Percentiles rank a stretch among this genome's conserved stretches.
phyloP scores from a whole-genome alignment of 2,888 invertebrate genomes.

The Thymelicus sylvestris region DNA sequence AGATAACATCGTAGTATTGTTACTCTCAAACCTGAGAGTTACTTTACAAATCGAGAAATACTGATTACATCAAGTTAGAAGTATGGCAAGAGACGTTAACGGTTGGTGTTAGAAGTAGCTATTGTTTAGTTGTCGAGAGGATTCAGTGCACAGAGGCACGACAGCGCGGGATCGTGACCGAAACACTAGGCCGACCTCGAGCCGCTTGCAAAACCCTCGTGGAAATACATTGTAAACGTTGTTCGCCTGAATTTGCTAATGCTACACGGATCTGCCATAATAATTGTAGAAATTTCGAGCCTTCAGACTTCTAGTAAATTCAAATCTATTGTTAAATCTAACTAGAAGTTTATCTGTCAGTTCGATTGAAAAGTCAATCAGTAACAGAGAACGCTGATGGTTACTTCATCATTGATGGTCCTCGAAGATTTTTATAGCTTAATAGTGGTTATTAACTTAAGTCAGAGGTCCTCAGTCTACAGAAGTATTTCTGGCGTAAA shows the following conservation, averaged over 20 bases:
- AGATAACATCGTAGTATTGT: too few relatives aligned
- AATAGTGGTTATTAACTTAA: too few relatives aligned
- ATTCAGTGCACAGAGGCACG: conserved; percentile 56
- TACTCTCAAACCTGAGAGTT: too few relatives aligned
- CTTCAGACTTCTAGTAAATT: not conserved
- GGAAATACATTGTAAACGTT: conserved; percentile 69
- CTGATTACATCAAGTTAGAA: conserved; percentile 13
- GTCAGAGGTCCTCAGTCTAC: too few relatives aligned
- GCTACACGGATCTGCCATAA: conserved; percentile 61
- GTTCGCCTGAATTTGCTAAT: conserved; percentile 73
- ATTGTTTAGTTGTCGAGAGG: conserved; percentile 56
- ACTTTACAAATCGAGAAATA: conserved; percentile 3
- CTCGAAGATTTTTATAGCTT: too few relatives aligned
- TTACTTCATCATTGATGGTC: too few relatives aligned
- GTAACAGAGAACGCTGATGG: too few relatives aligned
- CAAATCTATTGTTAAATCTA: too few relatives aligned
- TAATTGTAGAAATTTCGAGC: conserved; percentile 3
- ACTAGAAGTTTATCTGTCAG: too few relatives aligned
- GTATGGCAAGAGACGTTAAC: conserved; percentile 9
- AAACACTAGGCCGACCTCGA: conserved; percentile 70
- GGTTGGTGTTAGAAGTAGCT: conserved; percentile 35
- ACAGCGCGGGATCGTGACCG: conserved; percentile 70
- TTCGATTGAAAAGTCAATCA: too few relatives aligned
- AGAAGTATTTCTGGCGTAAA: too few relatives aligned
- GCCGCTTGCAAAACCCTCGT: conserved; percentile 67